Evolutionary conservation across 2,113 vertebrate genomes (phyloP).

Genomic region (Cyphomyrus discorhynchus): DNA sequence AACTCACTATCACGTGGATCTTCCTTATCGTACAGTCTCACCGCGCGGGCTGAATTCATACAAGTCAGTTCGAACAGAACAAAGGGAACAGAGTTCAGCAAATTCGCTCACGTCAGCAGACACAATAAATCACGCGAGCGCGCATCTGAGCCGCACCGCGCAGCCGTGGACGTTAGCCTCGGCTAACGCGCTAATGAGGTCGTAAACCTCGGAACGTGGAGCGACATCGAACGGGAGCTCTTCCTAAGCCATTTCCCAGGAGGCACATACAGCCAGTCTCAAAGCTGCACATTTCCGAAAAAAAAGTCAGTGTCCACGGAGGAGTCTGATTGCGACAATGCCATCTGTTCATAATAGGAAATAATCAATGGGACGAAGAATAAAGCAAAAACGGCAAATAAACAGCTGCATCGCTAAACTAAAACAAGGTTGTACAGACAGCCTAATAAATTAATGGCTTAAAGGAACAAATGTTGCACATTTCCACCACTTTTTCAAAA

Average conservation of each 20-base stretch:
- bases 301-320: background rate
- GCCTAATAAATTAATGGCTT: background rate
- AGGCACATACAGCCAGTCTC: background rate
- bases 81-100: background rate
- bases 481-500: background rate
- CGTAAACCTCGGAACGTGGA: background rate
- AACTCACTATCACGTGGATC: background rate
- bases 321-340: background rate
- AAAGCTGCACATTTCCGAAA: background rate
- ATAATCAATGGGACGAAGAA: background rate
- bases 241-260: background rate
- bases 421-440: background rate
- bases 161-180: background rate
- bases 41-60: background rate
- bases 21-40: background rate
- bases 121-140: background rate
- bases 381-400: background rate
- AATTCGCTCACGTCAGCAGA: background rate
- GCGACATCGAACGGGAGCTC: background rate
- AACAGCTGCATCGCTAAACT: background rate
- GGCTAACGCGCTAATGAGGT: background rate
- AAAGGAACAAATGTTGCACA: background rate
- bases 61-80: background rate
- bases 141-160: background rate
- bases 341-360: conserved; percentile 1